Conservation (phyloP, 2,797 vertebrate genomes). For the Percopsis omiscomaycus region DNA sequence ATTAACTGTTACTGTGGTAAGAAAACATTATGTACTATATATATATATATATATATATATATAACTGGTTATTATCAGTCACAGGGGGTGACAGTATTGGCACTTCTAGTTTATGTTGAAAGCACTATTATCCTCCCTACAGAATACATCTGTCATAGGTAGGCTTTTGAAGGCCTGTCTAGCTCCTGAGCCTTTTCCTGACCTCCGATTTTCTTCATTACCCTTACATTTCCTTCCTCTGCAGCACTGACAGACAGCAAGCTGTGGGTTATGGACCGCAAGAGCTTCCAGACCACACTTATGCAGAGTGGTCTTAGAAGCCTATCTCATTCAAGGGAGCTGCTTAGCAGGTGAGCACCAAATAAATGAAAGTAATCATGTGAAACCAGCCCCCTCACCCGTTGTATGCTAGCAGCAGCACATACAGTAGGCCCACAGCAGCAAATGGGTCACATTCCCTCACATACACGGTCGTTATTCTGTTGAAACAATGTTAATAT, state of each 20-base stretch:
- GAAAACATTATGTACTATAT: too few relatives aligned
- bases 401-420: constrained; percentile 20
- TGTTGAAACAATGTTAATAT: not conserved
- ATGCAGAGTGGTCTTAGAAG: constrained; percentile 65
- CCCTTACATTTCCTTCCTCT: constrained; percentile 33
- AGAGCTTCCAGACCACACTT: constrained; percentile 72
- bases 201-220: constrained; percentile 3
- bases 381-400: not conserved
- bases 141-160: not conserved
- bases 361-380: constrained; percentile 14
- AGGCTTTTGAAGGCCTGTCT: not conserved
- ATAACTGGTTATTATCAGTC: too few relatives aligned
- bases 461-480: too few relatives aligned
- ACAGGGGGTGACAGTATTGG: too few relatives aligned
- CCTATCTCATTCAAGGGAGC: constrained; percentile 67
- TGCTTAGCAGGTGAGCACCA: constrained; percentile 73
- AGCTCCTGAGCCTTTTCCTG: constrained; percentile 23
- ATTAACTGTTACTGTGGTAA: too few relatives aligned
- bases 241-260: constrained; percentile 75
- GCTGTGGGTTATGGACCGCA: constrained; percentile 79
- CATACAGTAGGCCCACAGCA: not conserved
- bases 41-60: too few relatives aligned
- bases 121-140: not conserved
- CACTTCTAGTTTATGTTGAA: not conserved
- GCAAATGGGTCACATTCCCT: too few relatives aligned